Conservation (phyloP, 2,888 invertebrate species). For the Bursaphelenchus okinawaensis region DNA sequence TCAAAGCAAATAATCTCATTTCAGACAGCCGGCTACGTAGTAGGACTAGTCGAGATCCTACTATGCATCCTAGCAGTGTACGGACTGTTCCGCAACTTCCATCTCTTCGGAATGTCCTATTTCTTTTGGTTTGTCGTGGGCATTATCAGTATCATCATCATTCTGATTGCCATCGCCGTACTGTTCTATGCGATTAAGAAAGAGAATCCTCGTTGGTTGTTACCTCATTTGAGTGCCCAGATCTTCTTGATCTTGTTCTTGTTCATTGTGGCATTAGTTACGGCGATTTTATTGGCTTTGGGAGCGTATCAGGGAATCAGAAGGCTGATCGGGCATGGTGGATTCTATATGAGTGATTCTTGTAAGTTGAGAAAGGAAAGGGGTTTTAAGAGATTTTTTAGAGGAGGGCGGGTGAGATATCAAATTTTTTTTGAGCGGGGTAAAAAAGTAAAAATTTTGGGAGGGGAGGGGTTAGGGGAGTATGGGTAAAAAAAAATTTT, state of each 20-base stretch:
- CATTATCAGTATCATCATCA: conserved; percentile 48
- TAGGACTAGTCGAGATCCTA: conserved; percentile 53
- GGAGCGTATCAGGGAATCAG: conserved; percentile 53
- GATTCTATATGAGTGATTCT: conserved; percentile 54
- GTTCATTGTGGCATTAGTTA: conserved; percentile 51
- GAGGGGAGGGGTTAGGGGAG: too few relatives aligned
- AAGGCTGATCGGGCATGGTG: conserved; percentile 49
- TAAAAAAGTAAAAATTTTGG: too few relatives aligned
- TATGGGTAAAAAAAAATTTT: too few relatives aligned
- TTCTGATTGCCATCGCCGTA: conserved; percentile 50
- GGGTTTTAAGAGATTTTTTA: background rate
- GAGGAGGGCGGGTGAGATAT: background rate
- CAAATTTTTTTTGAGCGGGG: too few relatives aligned
- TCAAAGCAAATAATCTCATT: conserved; percentile 8
- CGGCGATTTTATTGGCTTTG: conserved; percentile 48
- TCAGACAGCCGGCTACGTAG: conserved; percentile 53
- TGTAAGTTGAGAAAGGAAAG: conserved; percentile 31
- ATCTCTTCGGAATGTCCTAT: conserved; percentile 52
- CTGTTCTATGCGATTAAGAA: conserved; percentile 52
- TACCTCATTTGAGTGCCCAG: conserved; percentile 48
- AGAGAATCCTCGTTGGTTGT: conserved; percentile 50
- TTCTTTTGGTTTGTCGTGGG: conserved; percentile 54
- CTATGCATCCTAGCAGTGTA: conserved; percentile 53
- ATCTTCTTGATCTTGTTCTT: conserved; percentile 55
- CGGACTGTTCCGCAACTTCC: conserved; percentile 53